Evolutionary conservation across 2,113 vertebrate species (phyloP).

Genomic region (Prionailurus bengalensis): DNA sequence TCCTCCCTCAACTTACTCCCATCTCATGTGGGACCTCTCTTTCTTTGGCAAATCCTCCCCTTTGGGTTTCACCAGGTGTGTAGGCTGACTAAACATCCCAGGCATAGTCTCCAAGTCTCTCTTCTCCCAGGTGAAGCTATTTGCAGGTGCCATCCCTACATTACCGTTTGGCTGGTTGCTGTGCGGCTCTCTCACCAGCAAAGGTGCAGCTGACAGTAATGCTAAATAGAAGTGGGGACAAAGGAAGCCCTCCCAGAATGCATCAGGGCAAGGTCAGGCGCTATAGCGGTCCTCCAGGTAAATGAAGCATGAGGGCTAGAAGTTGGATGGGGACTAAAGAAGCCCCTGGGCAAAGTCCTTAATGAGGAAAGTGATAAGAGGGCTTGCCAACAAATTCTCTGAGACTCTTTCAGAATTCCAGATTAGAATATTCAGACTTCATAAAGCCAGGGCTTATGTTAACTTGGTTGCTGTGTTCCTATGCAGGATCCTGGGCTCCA

Average conservation of each 20-base stretch:
- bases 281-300: neutral
- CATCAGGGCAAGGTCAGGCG: neutral
- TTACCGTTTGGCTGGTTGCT: neutral
- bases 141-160: neutral
- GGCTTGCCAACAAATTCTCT: neutral
- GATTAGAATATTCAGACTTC: neutral
- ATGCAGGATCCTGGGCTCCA: neutral
- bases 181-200: slow-evolving; percentile 30
- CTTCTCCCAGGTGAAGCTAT: neutral
- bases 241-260: neutral
- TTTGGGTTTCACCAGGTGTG: neutral
- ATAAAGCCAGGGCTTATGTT: neutral
- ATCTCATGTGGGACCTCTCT: neutral
- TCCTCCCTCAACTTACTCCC: neutral
- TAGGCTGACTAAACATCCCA: neutral
- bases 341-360: neutral
- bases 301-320: neutral
- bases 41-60: neutral
- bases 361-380: neutral
- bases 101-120: neutral
- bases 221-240: neutral
- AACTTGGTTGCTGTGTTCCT: neutral
- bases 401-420: neutral
- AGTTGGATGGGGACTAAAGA: neutral
- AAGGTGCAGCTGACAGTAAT: neutral